Conservation (phyloP, 2,888 invertebrate species). For the Drosophila cognata region DNA sequence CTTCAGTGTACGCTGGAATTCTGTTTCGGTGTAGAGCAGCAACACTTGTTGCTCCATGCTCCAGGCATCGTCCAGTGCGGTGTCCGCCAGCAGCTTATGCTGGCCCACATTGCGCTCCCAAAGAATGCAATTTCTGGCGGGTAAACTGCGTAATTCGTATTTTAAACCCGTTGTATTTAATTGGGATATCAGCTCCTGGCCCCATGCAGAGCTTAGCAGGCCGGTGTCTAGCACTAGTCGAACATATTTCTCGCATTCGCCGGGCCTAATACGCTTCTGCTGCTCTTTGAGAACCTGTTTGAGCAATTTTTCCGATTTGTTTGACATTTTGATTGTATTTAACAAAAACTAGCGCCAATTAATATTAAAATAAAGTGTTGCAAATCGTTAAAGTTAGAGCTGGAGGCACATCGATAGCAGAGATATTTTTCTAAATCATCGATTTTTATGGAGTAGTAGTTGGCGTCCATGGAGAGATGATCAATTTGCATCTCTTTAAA, state of each 20-base stretch:
- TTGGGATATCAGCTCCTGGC: conserved; percentile 59
- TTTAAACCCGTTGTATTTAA: conserved; percentile 64
- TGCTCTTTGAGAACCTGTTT: conserved; percentile 80
- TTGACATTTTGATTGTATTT: conserved; percentile 47
- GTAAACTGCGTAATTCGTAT: conserved; percentile 70
- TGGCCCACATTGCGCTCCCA: conserved; percentile 84
- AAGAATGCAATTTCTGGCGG: conserved; percentile 67
- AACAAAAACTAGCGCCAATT: conserved; percentile 28
- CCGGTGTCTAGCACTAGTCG: conserved; percentile 76
- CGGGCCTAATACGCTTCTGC: conserved; percentile 83
- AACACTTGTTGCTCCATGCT: conserved; percentile 73
- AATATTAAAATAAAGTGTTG: conserved; percentile 11
- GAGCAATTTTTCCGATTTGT: conserved; percentile 76
- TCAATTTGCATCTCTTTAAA: not conserved
- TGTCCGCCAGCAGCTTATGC: conserved; percentile 54
- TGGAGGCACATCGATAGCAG: not conserved
- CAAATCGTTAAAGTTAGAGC: not conserved
- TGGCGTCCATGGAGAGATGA: not conserved
- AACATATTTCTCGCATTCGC: conserved; percentile 83
- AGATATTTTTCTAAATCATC: not conserved
- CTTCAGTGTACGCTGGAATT: conserved; percentile 66
- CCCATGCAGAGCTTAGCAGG: conserved; percentile 55
- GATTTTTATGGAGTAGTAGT: not conserved
- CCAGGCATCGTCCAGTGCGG: conserved; percentile 66
- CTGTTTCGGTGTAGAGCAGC: conserved; percentile 66